These are phyloP conservation scores for Alviniconcha marisindica DNA, from an alignment of 1,140 invertebrate species.

Conservation along the genomic window DNA sequence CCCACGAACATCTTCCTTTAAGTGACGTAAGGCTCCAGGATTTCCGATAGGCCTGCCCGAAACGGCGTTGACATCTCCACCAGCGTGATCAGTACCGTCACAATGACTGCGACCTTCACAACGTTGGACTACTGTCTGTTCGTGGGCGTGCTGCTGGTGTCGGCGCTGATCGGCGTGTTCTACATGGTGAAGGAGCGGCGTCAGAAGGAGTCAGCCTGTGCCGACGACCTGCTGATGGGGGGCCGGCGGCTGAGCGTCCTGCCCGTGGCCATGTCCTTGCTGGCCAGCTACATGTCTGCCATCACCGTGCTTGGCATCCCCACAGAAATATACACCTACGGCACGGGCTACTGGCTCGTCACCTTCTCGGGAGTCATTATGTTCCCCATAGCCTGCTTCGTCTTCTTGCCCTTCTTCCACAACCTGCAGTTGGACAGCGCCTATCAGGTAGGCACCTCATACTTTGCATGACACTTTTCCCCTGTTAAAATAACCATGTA, in stretches of 20 bases:
- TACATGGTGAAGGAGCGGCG: constrained; percentile 82
- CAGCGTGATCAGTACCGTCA: background rate
- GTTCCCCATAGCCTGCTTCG: constrained; percentile 64
- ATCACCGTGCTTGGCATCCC: constrained; percentile 93
- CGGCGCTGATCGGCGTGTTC: constrained; percentile 79
- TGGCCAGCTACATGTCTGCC: constrained; percentile 93
- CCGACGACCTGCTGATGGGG: constrained; percentile 85
- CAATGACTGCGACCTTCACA: background rate
- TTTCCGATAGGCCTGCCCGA: no score
- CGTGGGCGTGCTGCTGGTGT: constrained; percentile 64
- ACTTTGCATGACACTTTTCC: no score
- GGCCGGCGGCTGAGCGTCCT: constrained; percentile 83
- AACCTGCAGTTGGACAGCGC: constrained; percentile 71
- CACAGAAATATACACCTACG: constrained; percentile 85
- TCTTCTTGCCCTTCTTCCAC: constrained; percentile 74
- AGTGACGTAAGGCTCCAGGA: no score
- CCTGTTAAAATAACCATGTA: no score
- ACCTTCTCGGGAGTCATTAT: constrained; percentile 64
- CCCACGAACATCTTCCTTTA: no score
- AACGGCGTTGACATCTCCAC: no score
- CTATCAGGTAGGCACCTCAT: constrained; percentile 74
- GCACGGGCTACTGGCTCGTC: constrained; percentile 68
- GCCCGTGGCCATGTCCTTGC: constrained; percentile 76
- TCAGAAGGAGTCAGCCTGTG: constrained; percentile 89
- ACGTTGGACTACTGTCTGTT: constrained; percentile 70